Evolutionary conservation across 2,888 invertebrate genomes (phyloP), one percentile per base, ranked within the genome.

Genomic region (Zaprionus obscuricornis): DNA sequence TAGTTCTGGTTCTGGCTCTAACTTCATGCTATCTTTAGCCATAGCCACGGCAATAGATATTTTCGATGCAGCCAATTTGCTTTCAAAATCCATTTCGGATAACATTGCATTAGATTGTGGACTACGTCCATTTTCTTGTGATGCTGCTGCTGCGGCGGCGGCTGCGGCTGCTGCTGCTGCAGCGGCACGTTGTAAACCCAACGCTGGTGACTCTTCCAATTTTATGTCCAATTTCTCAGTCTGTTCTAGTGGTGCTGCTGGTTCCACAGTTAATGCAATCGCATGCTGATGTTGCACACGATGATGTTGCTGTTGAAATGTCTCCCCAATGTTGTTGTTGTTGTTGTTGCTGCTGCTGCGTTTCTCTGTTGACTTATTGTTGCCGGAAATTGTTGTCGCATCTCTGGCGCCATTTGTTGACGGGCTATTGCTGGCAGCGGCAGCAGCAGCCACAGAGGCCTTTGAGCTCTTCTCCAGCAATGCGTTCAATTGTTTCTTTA

Each of bases 401-500:
- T 60, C 62, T 24, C 29, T n/a, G 17, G 40, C 40, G n/a, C 76
- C 84, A 56, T 56, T 60, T 14, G 45, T 39, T n/a, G 56, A 17
- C 20, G 56, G 34, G 8, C 54, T 55, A 17, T 66, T 71, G 51
- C 46, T 66, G 33, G 64, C 31, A n/a, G n/a, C n/a, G n/a, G n/a
- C n/a, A n/a, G n/a, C n/a, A n/a, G n/a, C n/a, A n/a, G n/a, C n/a
- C n/a, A n/a, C n/a, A n/a, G n/a, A n/a, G 47, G 73, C 51, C 58
- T 87, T 88, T 16, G 76, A 42, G 46, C 75, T 75, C 77, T 89
- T 89, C 50, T 87, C 83, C 20, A 88, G 66, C 50, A 86, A 55
- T n/a, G 84, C 74, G 67, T 86, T 87, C 45, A 87, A 74, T 79
- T 89, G 90, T 64, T 87, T 89, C 83, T 90, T 90, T 64, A 89